A percentile compares a stretch with the other conserved stretches of the same genome.
Conservation (phyloP, 1,140 invertebrate genomes). For the Sycobia sp. region DNA sequence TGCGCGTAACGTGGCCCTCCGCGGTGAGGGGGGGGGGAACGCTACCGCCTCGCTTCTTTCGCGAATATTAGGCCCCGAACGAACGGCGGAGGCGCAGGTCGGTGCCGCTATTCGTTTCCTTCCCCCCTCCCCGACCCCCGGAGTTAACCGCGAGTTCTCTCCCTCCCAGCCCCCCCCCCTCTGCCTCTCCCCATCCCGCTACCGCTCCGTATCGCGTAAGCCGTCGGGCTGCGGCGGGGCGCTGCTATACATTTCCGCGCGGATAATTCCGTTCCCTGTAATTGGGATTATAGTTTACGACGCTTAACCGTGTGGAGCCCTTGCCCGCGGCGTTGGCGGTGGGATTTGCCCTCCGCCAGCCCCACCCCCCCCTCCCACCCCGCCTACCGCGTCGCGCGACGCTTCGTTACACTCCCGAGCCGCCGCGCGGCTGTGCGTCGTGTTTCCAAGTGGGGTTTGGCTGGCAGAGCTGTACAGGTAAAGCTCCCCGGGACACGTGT, state of each 20-base stretch:
- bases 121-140: background rate
- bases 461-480: slow-evolving; percentile 2
- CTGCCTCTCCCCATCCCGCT: background rate
- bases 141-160: too few species aligned
- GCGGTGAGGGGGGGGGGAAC: too few species aligned
- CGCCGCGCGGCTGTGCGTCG: background rate
- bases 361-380: too few species aligned
- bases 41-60: slow-evolving; percentile 21
- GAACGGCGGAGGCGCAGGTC: slow-evolving; percentile 10
- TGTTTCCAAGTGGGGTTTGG: too few species aligned
- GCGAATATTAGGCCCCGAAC: slow-evolving; percentile 34
- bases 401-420: background rate
- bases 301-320: slow-evolving; percentile 12
- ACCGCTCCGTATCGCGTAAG: slow-evolving; percentile 7
- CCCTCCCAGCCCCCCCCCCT: background rate
- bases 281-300: slow-evolving; percentile 50
- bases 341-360: slow-evolving; percentile 9
- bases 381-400: background rate
- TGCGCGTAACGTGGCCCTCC: too few species aligned
- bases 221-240: slow-evolving; percentile 22
- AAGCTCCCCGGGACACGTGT: too few species aligned
- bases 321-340: background rate
- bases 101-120: slow-evolving; percentile 7
- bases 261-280: slow-evolving; percentile 46
- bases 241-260: slow-evolving; percentile 38